Evolutionary conservation across 1,140 invertebrate genomes (phyloP), one percentile per base, ranked within the genome.

Genomic region (Drosophila auraria): DNA sequence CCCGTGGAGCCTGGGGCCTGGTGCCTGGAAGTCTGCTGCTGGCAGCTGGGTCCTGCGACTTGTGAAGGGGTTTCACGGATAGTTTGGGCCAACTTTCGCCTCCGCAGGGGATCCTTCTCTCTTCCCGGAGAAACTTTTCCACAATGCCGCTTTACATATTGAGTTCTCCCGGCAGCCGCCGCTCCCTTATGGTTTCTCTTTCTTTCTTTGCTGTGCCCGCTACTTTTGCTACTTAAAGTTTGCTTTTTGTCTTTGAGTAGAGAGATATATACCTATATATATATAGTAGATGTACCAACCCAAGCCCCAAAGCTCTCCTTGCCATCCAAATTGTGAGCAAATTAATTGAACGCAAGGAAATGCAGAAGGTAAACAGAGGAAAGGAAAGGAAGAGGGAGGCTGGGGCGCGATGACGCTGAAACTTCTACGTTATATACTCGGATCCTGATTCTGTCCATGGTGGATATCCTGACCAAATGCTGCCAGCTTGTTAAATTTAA

Each of bases 301-400:
- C 20, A 30, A 7, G n/a, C 62, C 62, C 40, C 11, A 8, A 14
- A 61, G 65, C 68, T 15, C 2, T 36, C 12, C 69, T 78, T 75
- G 65, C 84, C 64, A 82, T 73, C 78, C 86, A 86, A 90, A 86
- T 86, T 90, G 86, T 77, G 82, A 78, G 86, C 86, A 90, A 90
- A 90, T 90, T 90, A 90, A 90, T 90, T 90, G 86, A 90, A 90
- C 86, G 86, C 82, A 90, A 86, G 82, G 78, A 90, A 78, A 90
- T 78, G 82, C 82, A 84, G 79, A 81, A 86, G 82, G 86, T 62
- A 90, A 90, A 90, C 86, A 90, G 61, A 59, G 33, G 44, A 14
- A 6, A 59, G 33, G 44, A 14, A 6, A 23, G 11, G 14, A 25
- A 7, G 27, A 23, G 5, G 65, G 23, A 70, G 30, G 27, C 53